phyloP scores from a whole-genome alignment of 1,140 invertebrate species.

The Rhopalosiphum padi region DNA sequence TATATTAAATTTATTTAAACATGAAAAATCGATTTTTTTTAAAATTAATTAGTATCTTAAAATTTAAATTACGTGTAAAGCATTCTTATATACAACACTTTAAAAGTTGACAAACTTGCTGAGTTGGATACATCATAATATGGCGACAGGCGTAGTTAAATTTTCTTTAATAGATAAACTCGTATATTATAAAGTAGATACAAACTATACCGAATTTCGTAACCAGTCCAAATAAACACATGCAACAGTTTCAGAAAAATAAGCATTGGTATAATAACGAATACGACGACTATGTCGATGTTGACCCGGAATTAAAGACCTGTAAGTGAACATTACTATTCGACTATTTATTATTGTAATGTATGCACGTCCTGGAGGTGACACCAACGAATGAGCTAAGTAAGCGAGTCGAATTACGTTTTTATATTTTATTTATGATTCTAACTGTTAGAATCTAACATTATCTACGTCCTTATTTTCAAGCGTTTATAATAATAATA shows the following conservation, averaged over 20 bases:
- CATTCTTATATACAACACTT: background rate
- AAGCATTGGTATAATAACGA: background rate
- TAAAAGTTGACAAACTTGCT: background rate
- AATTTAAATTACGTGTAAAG: background rate
- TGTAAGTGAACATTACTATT: constrained; percentile 35
- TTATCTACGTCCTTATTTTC: background rate
- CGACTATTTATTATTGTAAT: constrained; percentile 48
- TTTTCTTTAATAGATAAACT: background rate
- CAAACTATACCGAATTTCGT: background rate
- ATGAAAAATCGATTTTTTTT: background rate
- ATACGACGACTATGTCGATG: background rate
- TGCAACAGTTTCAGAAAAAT: background rate
- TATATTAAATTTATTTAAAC: background rate
- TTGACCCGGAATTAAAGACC: constrained; percentile 49
- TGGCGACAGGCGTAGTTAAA: background rate
- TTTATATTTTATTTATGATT: constrained; percentile 23
- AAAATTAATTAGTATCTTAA: background rate
- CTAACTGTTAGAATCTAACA: background rate
- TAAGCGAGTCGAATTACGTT: background rate
- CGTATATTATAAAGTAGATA: background rate
- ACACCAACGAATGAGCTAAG: constrained; percentile 18
- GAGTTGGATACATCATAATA: background rate
- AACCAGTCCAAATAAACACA: background rate
- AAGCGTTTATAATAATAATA: constrained; percentile 15
- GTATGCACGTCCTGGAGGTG: constrained; percentile 32